These are phyloP conservation scores for Agrotis ipsilon DNA, from an alignment of 2,888 invertebrate genomes.

Conservation along the genomic window DNA sequence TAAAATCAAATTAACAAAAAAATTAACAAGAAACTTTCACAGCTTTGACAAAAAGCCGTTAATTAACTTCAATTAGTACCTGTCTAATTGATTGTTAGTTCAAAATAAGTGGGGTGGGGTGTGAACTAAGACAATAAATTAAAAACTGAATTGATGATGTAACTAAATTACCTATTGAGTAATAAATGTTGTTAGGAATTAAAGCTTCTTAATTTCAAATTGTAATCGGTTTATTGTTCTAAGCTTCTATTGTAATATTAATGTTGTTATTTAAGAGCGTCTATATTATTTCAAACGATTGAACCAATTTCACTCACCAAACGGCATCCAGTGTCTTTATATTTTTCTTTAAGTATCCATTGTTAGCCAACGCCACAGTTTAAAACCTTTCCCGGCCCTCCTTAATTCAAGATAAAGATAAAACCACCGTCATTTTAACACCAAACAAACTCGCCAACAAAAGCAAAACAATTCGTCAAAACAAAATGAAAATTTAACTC, in stretches of 20 bases:
- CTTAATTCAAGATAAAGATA: slow-evolving; percentile 21
- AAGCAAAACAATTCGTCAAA: slow-evolving; percentile 49
- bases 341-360: not conserved
- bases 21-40: slow-evolving; percentile 4
- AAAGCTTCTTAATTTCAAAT: not conserved
- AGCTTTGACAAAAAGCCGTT: slow-evolving; percentile 8
- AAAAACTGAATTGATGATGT: slow-evolving; percentile 24
- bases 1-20: not conserved
- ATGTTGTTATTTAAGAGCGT: too few species aligned
- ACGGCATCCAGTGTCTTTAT: too few species aligned
- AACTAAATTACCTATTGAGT: slow-evolving; percentile 7
- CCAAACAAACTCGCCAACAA: slow-evolving; percentile 4
- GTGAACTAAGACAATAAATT: slow-evolving; percentile 35
- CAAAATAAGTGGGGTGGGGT: slow-evolving; percentile 12
- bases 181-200: slow-evolving; percentile 17
- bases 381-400: slow-evolving; percentile 3
- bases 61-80: slow-evolving; percentile 33
- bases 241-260: not conserved
- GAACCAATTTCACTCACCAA: too few species aligned
- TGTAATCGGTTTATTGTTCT: slow-evolving; percentile 4
- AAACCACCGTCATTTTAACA: slow-evolving; percentile 27
- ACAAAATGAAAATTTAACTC: slow-evolving; percentile 39
- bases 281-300: too few species aligned
- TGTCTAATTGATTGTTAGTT: slow-evolving; percentile 28
- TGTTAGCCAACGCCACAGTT: slow-evolving; percentile 1